Evolutionary conservation across 2,888 invertebrate genomes (phyloP).

Genomic region (Orchesella flavescens): DNA sequence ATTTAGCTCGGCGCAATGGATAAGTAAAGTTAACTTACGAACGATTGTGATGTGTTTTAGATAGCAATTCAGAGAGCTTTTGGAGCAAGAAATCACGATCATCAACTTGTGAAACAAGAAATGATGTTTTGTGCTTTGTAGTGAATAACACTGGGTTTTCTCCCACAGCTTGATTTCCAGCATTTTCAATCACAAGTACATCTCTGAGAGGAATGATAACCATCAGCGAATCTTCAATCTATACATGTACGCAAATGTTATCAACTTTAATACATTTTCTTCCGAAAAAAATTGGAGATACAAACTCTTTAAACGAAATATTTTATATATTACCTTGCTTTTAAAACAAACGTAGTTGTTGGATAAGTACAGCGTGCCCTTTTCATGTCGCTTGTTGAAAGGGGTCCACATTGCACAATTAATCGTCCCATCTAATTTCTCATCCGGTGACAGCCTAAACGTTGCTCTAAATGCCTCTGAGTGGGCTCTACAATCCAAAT

Average conservation of each 20-base stretch:
- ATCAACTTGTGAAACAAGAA: slow-evolving; percentile 90
- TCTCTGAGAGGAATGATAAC: slow-evolving; percentile 92
- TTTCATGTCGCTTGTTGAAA: slow-evolving; percentile 90
- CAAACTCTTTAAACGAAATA: not conserved
- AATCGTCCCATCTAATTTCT: slow-evolving; percentile 95
- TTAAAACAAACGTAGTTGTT: slow-evolving; percentile 96
- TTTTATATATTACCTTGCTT: slow-evolving; percentile 82
- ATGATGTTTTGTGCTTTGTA: slow-evolving; percentile 86
- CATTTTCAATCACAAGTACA: slow-evolving; percentile 85
- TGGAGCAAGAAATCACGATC: slow-evolving; percentile 91
- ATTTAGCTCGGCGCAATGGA: too few relatives aligned
- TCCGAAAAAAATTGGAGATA: not conserved
- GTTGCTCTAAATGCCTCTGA: slow-evolving; percentile 91
- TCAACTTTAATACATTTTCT: not conserved
- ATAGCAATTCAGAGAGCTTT: slow-evolving; percentile 90
- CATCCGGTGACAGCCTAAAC: slow-evolving; percentile 88
- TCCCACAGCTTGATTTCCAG: slow-evolving; percentile 80
- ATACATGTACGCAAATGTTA: slow-evolving; percentile 37
- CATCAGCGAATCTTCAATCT: slow-evolving; percentile 86
- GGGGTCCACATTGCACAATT: slow-evolving; percentile 92
- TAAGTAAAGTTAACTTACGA: slow-evolving; percentile 56
- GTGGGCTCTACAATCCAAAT: slow-evolving; percentile 94
- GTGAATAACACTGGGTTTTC: slow-evolving; percentile 87
- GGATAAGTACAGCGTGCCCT: slow-evolving; percentile 92
- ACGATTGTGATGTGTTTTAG: slow-evolving; percentile 77